Base-by-base conservation (phyloP, 2,888 invertebrate genomes). In the Caenorhabditis sp. region DNA sequence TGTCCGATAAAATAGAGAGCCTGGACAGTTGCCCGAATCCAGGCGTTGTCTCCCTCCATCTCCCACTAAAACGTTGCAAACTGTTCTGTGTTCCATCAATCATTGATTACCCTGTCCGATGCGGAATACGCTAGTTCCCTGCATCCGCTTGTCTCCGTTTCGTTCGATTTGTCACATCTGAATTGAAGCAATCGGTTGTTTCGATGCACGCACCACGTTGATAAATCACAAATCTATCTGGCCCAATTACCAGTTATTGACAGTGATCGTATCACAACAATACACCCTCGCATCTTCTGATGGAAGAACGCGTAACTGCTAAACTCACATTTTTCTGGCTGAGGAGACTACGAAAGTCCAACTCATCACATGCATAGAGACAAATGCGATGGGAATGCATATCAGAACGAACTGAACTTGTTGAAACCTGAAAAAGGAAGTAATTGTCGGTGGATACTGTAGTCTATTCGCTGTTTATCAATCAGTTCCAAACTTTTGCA, bases 21-120 rank as follows among this genome's bases (percentile, higher is more conserved):
- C 73, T 89, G 89, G 20, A 89, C 80, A n/a, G 84, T 77, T 0
- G 89, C 85, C 43, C 86, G 85, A 46, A 88, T 79, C 78, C 83
- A 81, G 20, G 68, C 63, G 15, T 80, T 68, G 15, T 85, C 81
- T 46, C 88, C 89, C 9, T 82, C 82, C 71, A 89, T 85, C 3
- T 87, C 84, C 89, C 89, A 89, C 87, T 88, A 37, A 61, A 85
- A 65, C 3, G n/a, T n/a, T n/a, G n/a, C n/a, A n/a, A n/a, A n/a
- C n/a, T n/a, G n/a, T n/a, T n/a, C n/a, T n/a, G n/a, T n/a, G n/a
- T n/a, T n/a, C 15, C n/a, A 45, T 17, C 41, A 27, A 45, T 58
- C 24, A 39, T 11, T 58, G 20, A 20, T 52, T 73, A 74, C 74
- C 68, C 76, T 30, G 27, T 76, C 76, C 7, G 70, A 71, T 20